These are phyloP conservation scores for Aulostomus chinensis DNA, from an alignment of 2,797 vertebrate species.

Conservation along the genomic window DNA sequence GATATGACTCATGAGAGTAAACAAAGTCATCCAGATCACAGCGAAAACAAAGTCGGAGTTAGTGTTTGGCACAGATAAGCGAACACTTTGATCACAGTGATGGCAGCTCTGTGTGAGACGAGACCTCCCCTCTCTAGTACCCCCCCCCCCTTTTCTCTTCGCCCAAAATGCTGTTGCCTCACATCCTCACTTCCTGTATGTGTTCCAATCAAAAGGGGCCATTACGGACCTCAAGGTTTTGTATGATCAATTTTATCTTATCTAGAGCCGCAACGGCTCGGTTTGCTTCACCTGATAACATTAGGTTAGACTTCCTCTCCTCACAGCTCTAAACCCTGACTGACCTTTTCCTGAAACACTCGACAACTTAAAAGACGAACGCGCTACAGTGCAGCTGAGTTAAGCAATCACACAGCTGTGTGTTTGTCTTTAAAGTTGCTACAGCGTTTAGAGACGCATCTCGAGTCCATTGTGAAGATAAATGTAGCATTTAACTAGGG, in stretches of 20 bases:
- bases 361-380: constrained; percentile 8
- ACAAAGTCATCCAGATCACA: constrained; percentile 49
- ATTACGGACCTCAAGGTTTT: constrained; percentile 40
- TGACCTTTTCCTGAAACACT: constrained; percentile 43
- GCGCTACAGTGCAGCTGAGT: constrained; percentile 17
- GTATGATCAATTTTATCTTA: constrained; percentile 68
- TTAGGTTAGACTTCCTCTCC: constrained; percentile 63
- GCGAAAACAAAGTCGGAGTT: constrained; percentile 35
- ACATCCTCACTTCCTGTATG: constrained; percentile 55
- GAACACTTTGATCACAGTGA: constrained; percentile 64
- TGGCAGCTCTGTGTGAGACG: constrained; percentile 48
- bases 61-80: constrained; percentile 62
- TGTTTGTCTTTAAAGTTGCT: constrained; percentile 41
- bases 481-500: constrained; percentile 58
- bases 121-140: constrained; percentile 31
- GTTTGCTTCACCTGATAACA: constrained; percentile 69
- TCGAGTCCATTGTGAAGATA: constrained; percentile 57
- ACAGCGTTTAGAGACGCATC: constrained; percentile 26
- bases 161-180: constrained; percentile 37
- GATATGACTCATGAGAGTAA: constrained; percentile 49
- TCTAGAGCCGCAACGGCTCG: constrained; percentile 55
- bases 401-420: constrained; percentile 17
- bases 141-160: constrained; percentile 15
- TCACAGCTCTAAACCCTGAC: constrained; percentile 41
- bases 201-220: constrained; percentile 45